Conservation (phyloP, 2,797 vertebrate genomes). For the Sardinella longiceps region DNA sequence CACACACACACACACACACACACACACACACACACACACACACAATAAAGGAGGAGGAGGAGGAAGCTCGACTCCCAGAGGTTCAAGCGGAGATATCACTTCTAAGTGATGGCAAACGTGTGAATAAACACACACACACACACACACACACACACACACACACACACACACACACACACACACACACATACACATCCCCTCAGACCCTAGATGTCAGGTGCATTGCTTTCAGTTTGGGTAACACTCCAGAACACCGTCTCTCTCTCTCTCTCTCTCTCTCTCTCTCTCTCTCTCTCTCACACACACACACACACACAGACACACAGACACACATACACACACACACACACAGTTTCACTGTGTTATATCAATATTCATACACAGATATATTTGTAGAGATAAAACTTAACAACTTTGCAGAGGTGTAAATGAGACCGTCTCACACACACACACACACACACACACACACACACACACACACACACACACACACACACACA, state of each 20-base stretch:
- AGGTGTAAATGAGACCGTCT: neutral
- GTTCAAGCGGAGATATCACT: neutral
- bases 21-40: neutral
- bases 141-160: conserved; percentile 1
- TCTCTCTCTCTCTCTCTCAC: too few relatives aligned
- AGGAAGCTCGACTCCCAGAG: neutral
- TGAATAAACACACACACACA: neutral
- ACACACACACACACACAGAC: neutral
- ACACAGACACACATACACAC: neutral
- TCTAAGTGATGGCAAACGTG: neutral
- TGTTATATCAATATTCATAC: neutral
- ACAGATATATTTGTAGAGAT: neutral
- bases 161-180: neutral
- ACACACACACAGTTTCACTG: neutral
- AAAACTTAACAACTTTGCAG: neutral
- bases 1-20: neutral
- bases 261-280: too few relatives aligned
- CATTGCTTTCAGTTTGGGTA: too few relatives aligned
- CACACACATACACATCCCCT: neutral
- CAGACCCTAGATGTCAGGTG: neutral
- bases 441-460: too few relatives aligned
- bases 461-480: too few relatives aligned
- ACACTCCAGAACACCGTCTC: too few relatives aligned
- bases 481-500: too few relatives aligned
- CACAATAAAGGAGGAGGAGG: neutral